Conservation (phyloP, 2,888 invertebrate species). For the Diachrysia chrysitis region DNA sequence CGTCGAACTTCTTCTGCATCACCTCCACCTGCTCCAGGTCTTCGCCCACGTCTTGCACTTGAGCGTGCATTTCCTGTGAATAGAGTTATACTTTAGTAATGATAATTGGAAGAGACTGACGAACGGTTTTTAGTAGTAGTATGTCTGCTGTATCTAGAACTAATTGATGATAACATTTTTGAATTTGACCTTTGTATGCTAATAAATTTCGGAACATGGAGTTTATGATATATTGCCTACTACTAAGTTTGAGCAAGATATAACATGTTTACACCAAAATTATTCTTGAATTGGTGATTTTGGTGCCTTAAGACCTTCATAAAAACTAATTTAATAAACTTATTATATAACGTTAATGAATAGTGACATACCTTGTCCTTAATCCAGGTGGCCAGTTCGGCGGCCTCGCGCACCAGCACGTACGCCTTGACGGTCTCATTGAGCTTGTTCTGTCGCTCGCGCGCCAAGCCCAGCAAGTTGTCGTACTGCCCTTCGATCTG, state of each 20-base stretch:
- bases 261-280: too few species aligned
- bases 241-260: too few species aligned
- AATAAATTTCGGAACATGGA: too few species aligned
- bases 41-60: conserved; percentile 98
- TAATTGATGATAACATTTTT: too few species aligned
- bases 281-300: too few species aligned
- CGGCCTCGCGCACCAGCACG: conserved; percentile 99
- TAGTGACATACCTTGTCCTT: conserved; percentile 94
- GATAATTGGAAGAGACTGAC: too few species aligned
- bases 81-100: background rate
- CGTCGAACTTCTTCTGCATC: conserved; percentile 99
- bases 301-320: background rate
- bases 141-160: too few species aligned
- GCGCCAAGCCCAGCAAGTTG: conserved; percentile 95
- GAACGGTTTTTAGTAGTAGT: too few species aligned
- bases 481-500: conserved; percentile 99
- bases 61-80: conserved; percentile 96
- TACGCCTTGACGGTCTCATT: conserved; percentile 99
- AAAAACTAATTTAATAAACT: conserved; percentile 10
- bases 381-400: conserved; percentile 99
- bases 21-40: conserved; percentile 99
- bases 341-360: too few species aligned
- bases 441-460: conserved; percentile 97
- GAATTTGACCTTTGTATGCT: too few species aligned
- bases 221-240: too few species aligned